phyloP scores from a whole-genome alignment of 2,888 invertebrate species.

The Nomada ferruginata region DNA sequence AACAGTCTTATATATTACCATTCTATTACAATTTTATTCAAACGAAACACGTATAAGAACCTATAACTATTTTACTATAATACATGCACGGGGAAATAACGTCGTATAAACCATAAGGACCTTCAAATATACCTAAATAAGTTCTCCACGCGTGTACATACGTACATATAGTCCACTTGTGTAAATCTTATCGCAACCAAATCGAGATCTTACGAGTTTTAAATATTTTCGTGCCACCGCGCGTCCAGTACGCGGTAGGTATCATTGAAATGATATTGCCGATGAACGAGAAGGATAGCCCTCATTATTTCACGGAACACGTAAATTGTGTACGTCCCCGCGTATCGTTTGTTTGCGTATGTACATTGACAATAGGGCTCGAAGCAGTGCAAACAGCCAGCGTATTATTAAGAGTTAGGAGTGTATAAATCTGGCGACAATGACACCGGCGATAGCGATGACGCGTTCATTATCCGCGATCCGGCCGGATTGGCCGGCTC shows the following conservation, averaged over 20 bases:
- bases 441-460: conserved; percentile 64
- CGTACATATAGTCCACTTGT: no score
- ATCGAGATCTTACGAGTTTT: conserved; percentile 7
- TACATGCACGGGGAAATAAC: no score
- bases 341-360: conserved; percentile 42
- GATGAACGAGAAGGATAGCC: conserved; percentile 33
- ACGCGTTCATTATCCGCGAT: conserved; percentile 72
- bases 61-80: no score
- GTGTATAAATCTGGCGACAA: conserved; percentile 64
- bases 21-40: no score
- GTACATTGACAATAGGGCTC: conserved; percentile 48
- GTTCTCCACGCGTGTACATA: no score
- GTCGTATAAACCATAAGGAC: no score
- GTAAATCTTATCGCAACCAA: no score
- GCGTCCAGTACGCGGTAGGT: neutral
- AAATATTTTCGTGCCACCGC: conserved; percentile 10
- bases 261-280: conserved; percentile 38
- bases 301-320: conserved; percentile 44
- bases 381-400: conserved; percentile 52
- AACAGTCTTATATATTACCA: no score
- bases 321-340: conserved; percentile 40
- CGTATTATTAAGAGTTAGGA: conserved; percentile 65
- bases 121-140: no score
- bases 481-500: conserved; percentile 63
- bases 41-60: no score